Percentiles rank a stretch among this genome's conserved stretches.
phyloP scores from a whole-genome alignment of 2,113 vertebrate genomes.

The Phrynocephalus versicolor region DNA sequence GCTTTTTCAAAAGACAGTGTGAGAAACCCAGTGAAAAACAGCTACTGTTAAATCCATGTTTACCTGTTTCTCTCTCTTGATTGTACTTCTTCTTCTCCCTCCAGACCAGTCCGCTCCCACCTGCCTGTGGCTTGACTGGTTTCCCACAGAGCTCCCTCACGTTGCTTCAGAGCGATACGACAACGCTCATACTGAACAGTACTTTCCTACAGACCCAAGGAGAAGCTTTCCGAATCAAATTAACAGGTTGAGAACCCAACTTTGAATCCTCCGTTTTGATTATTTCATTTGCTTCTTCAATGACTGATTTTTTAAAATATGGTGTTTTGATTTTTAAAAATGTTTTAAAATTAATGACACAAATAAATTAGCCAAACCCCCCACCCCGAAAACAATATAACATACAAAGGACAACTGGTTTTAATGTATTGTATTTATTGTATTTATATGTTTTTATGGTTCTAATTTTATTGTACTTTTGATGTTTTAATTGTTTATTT shows the following conservation, averaged over 20 bases:
- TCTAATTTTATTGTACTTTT: no score
- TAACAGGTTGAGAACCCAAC: conserved; percentile 65
- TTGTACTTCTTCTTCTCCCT: conserved; percentile 42
- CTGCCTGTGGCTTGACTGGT: conserved; percentile 64
- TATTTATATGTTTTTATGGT: no score
- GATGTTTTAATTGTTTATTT: no score
- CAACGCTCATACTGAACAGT: conserved; percentile 55
- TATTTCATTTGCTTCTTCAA: not conserved
- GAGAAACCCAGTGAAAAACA: not conserved
- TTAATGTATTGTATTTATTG: no score
- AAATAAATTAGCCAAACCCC: no score
- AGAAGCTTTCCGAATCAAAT: conserved; percentile 64
- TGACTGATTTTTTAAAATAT: not conserved
- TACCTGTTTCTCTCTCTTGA: not conserved
- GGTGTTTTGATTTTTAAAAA: no score
- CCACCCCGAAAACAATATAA: no score
- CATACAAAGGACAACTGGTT: no score
- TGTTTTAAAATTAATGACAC: no score
- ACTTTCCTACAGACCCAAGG: conserved; percentile 62
- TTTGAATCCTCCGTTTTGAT: not conserved
- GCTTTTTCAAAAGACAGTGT: not conserved
- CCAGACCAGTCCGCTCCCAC: conserved; percentile 60
- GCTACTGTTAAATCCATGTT: not conserved
- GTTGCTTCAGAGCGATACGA: conserved; percentile 66
- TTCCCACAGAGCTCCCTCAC: conserved; percentile 59